A percentile compares a stretch with the other conserved stretches of the same genome.
These are phyloP conservation scores for Catharus fuscescens DNA, from an alignment of 2,113 vertebrate species.

Conservation along the genomic window DNA sequence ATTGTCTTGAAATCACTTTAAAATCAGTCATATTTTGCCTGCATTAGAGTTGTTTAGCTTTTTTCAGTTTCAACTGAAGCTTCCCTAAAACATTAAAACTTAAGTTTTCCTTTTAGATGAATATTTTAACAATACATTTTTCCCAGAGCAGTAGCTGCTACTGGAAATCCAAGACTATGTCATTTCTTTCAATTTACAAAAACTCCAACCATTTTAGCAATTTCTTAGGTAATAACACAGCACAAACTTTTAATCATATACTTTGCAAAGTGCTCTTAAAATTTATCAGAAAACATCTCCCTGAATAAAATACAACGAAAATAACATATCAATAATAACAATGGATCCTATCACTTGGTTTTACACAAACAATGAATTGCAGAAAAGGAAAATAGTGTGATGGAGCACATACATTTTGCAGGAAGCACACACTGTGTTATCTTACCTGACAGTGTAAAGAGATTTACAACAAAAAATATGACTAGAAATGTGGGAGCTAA, in stretches of 20 bases:
- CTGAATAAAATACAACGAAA: background rate
- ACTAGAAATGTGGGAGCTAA: background rate
- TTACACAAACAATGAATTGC: background rate
- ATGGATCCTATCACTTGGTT: background rate
- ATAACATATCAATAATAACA: background rate
- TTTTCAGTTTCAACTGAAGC: background rate
- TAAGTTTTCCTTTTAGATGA: background rate
- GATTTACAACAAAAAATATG: background rate
- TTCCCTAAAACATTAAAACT: background rate
- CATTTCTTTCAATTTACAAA: background rate
- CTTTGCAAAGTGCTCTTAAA: background rate
- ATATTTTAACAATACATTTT: background rate
- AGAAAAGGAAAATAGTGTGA: background rate
- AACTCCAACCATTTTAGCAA: accelerated
- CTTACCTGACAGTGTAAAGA: background rate
- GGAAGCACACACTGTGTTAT: background rate
- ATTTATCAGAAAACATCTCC: background rate
- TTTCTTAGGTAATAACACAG: background rate
- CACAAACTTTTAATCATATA: background rate
- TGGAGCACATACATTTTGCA: background rate
- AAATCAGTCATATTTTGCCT: background rate
- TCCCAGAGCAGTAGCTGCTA: background rate
- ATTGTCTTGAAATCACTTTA: background rate
- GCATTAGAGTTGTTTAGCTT: background rate
- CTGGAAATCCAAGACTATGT: background rate